Evolutionary conservation across 2,797 vertebrate genomes (phyloP), one percentile per base, ranked within the genome.

Genomic region (Centropyge bicolor): DNA sequence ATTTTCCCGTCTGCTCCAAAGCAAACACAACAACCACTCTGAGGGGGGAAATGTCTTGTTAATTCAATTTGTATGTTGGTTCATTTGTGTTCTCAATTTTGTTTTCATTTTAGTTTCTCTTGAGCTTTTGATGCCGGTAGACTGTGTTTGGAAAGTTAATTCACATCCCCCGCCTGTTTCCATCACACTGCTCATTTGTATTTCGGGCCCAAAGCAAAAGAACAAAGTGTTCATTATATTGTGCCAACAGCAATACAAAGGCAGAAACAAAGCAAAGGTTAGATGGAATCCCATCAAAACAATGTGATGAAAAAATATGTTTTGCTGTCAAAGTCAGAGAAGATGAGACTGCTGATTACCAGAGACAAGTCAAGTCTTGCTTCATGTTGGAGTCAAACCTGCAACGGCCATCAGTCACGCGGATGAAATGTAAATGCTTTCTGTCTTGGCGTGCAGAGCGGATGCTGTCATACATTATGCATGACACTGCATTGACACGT

Each of bases 401-500:
- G 43, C 61, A 48, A 57, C 65, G 62, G 55, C 70, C 60, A 74
- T 61, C 73, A 56, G 83, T 74, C 80, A 83, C 27, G 19, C 9
- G 13, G 55, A 83, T 74, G 63, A 86, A 80, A 89, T 84, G 84
- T 64, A 78, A 89, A 90, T 87, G 43, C 78, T 79, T 85, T 79
- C 27, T 56, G 51, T 65, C 60, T 74, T 51, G 60, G 60, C 48
- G 76, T 76, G 63, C 54, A 48, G 62, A 60, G 40, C n/a, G 17
- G 38, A 56, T 35, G 36, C 51, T n/a, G 57, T 68, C 52, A 88
- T 92, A 8, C 73, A 89, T 90, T 82, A 88, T 91, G 90, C 84
- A 86, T 82, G 63, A 35, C 31, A 31, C 79, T 20, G 36, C 55
- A 49, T 11, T 61, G 20, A 55, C 74, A 75, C 31, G 24, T 62